A percentile compares a stretch with the other conserved stretches of the same genome.
Conservation (phyloP, 1,140 invertebrate species). For the Rhyzopertha dominica region DNA sequence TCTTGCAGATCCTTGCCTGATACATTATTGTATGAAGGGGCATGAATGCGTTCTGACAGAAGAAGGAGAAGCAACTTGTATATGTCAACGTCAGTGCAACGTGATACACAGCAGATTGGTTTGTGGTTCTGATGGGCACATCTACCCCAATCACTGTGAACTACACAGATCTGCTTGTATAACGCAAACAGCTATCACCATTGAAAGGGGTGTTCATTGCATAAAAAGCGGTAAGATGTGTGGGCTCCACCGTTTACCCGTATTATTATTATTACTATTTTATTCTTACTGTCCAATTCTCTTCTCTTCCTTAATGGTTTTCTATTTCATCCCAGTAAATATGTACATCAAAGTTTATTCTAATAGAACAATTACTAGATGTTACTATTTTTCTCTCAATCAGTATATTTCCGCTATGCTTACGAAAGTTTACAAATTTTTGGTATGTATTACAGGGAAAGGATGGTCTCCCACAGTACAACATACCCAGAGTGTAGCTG, state of each 20-base stretch:
- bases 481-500: no score
- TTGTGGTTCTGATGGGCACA: slow-evolving; percentile 68
- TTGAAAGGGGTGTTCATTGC: slow-evolving; percentile 51
- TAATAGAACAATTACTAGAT: no score
- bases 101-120: slow-evolving; percentile 56
- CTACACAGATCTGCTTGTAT: slow-evolving; percentile 67
- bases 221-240: slow-evolving; percentile 45
- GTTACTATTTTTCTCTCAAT: no score
- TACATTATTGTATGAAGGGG: slow-evolving; percentile 63
- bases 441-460: slow-evolving; percentile 24
- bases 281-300: no score
- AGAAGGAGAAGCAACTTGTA: slow-evolving; percentile 54
- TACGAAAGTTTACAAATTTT: neutral
- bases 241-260: no score
- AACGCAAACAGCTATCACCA: slow-evolving; percentile 52
- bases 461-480: slow-evolving; percentile 25
- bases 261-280: no score
- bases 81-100: slow-evolving; percentile 57
- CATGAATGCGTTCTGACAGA: slow-evolving; percentile 57
- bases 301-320: neutral
- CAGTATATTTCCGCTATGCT: no score
- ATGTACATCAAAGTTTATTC: neutral
- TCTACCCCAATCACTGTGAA: slow-evolving; percentile 73
- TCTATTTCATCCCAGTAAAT: neutral
- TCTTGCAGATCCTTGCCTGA: slow-evolving; percentile 57